Conservation (phyloP, 35 echinoderm and acorn worm species). For the Diadema setosum region DNA sequence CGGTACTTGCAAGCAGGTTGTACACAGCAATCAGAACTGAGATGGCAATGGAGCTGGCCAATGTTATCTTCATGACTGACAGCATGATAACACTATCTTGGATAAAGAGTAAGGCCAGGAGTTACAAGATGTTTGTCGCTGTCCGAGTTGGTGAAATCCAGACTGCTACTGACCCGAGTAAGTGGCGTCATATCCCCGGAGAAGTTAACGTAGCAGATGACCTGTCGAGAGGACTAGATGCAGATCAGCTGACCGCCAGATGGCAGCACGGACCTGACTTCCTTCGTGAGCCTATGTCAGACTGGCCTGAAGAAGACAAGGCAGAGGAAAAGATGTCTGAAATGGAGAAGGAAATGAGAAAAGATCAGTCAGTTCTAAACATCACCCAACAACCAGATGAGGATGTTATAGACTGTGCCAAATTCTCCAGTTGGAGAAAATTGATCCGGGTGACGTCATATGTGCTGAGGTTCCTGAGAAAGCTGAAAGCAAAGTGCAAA, state of each 20-base stretch:
- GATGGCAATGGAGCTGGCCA: not conserved
- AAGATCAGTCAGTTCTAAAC: constrained; percentile 16
- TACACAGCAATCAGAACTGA: not conserved
- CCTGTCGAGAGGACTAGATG: constrained; percentile 56
- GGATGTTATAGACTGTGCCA: too few species aligned
- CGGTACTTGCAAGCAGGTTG: constrained; percentile 27
- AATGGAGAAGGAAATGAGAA: constrained; percentile 40
- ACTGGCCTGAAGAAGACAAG: constrained; percentile 50
- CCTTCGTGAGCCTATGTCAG: constrained; percentile 14
- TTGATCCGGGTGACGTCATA: constrained; percentile 73
- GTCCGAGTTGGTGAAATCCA: constrained; percentile 70
- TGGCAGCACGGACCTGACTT: constrained; percentile 63
- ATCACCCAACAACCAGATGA: constrained; percentile 1
- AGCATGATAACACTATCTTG: constrained; percentile 41
- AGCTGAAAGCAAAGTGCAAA: constrained; percentile 31
- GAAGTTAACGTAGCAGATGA: constrained; percentile 67
- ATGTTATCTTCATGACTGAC: constrained; percentile 44
- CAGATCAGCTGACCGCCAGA: not conserved
- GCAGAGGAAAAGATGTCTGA: not conserved
- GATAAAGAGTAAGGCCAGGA: constrained; percentile 40
- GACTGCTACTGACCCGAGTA: constrained; percentile 23
- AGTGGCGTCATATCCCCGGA: constrained; percentile 27
- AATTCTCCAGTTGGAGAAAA: constrained; percentile 31
- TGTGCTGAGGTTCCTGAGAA: constrained; percentile 51
- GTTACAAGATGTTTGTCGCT: constrained; percentile 63